Conservation (phyloP, 2,888 invertebrate genomes). For the Phoronis australis region DNA sequence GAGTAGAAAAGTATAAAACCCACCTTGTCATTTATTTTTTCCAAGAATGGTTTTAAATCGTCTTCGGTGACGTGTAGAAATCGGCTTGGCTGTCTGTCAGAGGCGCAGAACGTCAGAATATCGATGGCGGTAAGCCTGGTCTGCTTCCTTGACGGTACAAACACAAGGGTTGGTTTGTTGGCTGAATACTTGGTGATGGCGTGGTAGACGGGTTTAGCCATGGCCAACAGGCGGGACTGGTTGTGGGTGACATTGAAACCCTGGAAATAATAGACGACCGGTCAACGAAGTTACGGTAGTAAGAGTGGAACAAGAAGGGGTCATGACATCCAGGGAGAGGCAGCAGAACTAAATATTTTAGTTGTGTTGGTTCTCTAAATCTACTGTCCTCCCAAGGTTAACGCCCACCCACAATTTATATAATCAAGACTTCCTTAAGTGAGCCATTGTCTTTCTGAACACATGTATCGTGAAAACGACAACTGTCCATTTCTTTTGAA, state of each 20-base stretch:
- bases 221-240: slow-evolving; percentile 88
- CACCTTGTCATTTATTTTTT: slow-evolving; percentile 81
- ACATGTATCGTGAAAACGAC: too few relatives aligned
- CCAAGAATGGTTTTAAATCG: slow-evolving; percentile 82
- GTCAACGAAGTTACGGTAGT: too few relatives aligned
- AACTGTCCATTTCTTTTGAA: too few relatives aligned
- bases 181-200: slow-evolving; percentile 65
- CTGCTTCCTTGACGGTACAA: slow-evolving; percentile 70
- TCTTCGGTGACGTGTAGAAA: slow-evolving; percentile 78
- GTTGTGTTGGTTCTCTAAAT: too few relatives aligned
- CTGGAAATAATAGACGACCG: too few relatives aligned
- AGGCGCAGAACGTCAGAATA: slow-evolving; percentile 85
- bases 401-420: too few relatives aligned
- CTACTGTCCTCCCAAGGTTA: too few relatives aligned
- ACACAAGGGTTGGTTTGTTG: slow-evolving; percentile 49
- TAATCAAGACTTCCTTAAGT: too few relatives aligned
- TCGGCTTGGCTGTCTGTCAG: slow-evolving; percentile 76
- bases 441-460: too few relatives aligned
- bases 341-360: too few relatives aligned
- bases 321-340: too few relatives aligned
- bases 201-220: slow-evolving; percentile 97
- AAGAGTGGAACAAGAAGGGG: too few relatives aligned
- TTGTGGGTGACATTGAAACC: slow-evolving; percentile 98
- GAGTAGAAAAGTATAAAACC: slow-evolving; percentile 1
- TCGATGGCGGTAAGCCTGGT: slow-evolving; percentile 93